Conservation (phyloP, 2,113 vertebrate species). For the Nycticorax nycticorax region DNA sequence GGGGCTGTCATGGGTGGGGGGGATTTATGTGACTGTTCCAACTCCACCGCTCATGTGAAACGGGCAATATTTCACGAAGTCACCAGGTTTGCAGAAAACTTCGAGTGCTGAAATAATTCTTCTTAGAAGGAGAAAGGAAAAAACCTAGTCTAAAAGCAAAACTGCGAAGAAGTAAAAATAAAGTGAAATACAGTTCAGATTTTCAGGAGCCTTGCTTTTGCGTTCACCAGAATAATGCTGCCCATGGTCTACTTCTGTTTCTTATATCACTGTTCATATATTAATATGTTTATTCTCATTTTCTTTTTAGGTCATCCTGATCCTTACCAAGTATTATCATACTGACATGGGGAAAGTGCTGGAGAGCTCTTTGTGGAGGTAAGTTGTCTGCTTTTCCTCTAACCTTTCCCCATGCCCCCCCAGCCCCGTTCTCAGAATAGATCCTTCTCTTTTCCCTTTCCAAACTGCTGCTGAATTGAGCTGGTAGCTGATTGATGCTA, state of each 20-base stretch:
- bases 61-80: background rate
- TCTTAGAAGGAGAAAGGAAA: background rate
- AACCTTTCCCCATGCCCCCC: background rate
- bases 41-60: background rate
- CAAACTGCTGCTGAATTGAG: background rate
- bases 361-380: conserved; percentile 95
- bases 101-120: background rate
- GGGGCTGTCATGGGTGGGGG: background rate
- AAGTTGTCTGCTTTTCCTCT: conserved; percentile 22
- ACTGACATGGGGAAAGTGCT: conserved; percentile 95
- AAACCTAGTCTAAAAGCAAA: background rate
- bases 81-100: background rate
- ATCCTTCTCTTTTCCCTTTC: background rate
- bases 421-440: fast-evolving
- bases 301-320: conserved; percentile 90
- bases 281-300: background rate
- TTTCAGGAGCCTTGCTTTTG: background rate
- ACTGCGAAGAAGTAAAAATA: background rate
- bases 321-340: conserved; percentile 97
- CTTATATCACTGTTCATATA: background rate
- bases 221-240: background rate
- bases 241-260: background rate
- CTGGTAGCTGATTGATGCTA: background rate
- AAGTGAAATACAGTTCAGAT: background rate
- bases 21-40: background rate